Evolutionary conservation across 2,113 vertebrate genomes (phyloP).

Genomic region (Aptenodytes forsteri): DNA sequence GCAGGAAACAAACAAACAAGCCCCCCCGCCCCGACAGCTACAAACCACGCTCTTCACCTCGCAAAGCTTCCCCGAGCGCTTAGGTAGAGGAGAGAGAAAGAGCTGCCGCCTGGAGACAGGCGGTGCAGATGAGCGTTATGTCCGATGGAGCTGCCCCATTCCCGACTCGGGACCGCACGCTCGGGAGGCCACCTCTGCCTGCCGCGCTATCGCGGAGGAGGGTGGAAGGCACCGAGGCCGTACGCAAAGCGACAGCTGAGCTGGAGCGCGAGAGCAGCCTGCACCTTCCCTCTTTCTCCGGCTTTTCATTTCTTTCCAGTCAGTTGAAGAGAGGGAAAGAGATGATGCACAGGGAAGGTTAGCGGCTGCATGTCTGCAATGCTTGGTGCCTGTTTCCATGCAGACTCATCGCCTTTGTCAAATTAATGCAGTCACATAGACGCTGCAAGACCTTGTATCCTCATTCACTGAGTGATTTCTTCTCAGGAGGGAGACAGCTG

Average conservation of each 20-base stretch:
- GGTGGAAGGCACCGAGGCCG: neutral
- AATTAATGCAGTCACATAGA: neutral
- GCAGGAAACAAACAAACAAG: neutral
- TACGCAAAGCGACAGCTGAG: neutral
- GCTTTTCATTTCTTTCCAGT: neutral
- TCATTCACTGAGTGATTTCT: neutral
- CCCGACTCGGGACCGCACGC: neutral
- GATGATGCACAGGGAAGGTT: neutral
- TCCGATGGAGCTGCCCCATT: neutral
- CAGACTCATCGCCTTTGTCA: neutral
- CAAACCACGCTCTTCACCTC: neutral
- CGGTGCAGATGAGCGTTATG: neutral
- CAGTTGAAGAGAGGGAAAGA: neutral
- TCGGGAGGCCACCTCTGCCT: neutral
- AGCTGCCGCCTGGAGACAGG: neutral
- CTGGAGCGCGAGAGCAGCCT: neutral
- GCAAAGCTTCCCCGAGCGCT: constrained; percentile 12
- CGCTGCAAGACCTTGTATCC: neutral
- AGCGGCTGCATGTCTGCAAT: neutral
- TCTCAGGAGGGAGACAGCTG: neutral
- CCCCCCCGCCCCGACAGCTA: neutral
- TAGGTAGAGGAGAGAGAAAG: constrained; percentile 29
- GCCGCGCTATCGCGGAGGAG: neutral
- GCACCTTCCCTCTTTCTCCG: neutral
- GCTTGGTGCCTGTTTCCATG: neutral